Percentiles rank a stretch among this genome's conserved stretches.
Conservation (phyloP, 2,888 invertebrate genomes). For the Diaperis boleti region DNA sequence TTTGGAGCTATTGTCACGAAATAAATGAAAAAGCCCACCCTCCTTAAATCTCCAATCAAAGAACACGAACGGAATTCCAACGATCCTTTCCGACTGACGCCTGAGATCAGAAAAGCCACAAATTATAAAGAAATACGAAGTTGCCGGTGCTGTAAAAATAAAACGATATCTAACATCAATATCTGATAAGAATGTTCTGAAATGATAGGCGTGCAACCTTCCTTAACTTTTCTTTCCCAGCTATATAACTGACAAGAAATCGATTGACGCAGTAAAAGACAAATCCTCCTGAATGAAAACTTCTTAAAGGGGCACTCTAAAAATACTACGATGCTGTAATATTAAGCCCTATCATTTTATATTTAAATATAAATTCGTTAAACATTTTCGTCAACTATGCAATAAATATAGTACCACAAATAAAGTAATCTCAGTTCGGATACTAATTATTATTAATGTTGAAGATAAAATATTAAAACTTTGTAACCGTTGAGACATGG, state of each 20-base stretch:
- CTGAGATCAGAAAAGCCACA: constrained; percentile 41
- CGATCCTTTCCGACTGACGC: constrained; percentile 28
- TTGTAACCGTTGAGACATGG: too few relatives aligned
- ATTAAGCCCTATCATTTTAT: too few relatives aligned
- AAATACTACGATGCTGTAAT: too few relatives aligned
- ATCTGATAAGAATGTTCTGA: constrained; percentile 39
- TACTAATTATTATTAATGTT: too few relatives aligned
- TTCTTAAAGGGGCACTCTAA: constrained; percentile 7
- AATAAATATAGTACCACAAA: too few relatives aligned
- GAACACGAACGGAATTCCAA: constrained; percentile 36
- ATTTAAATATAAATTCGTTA: too few relatives aligned
- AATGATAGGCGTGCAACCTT: constrained; percentile 37
- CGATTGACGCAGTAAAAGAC: constrained; percentile 25
- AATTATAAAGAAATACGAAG: constrained; percentile 43
- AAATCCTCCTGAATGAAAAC: constrained; percentile 11
- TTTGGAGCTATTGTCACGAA: constrained; percentile 33
- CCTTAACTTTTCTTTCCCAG: constrained; percentile 27
- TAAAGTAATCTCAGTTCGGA: too few relatives aligned
- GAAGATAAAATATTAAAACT: too few relatives aligned
- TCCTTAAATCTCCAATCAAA: constrained; percentile 39
- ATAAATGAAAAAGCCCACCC: constrained; percentile 31
- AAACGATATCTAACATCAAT: constrained; percentile 38
- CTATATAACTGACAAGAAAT: constrained; percentile 38
- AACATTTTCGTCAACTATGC: too few relatives aligned
- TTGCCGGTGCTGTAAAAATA: constrained; percentile 36